These are phyloP conservation scores for Styela plicata DNA, from an alignment of 23 tunicate genomes.

Conservation along the genomic window DNA sequence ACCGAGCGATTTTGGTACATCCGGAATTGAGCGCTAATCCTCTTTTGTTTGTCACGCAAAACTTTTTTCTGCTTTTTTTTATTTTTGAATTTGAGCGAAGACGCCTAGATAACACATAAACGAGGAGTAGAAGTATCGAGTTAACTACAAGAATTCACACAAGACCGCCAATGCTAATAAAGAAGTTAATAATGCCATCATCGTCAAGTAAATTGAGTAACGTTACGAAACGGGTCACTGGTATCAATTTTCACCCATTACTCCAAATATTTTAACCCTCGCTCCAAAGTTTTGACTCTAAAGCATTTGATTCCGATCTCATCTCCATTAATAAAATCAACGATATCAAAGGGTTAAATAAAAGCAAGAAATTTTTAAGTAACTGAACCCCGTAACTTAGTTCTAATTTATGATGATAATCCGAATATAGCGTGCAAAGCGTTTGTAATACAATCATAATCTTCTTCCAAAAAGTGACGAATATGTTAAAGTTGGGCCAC, in stretches of 20 bases:
- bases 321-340: too few species aligned
- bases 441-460: neutral
- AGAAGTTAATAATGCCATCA: neutral
- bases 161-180: neutral
- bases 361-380: neutral
- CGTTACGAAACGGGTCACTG: neutral
- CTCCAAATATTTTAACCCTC: neutral
- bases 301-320: too few species aligned
- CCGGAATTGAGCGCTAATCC: neutral
- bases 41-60: neutral
- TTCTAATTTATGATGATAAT: neutral
- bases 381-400: neutral
- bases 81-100: too few species aligned
- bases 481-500: too few species aligned
- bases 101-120: too few species aligned
- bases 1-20: neutral
- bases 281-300: neutral
- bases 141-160: neutral
- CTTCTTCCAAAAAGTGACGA: too few species aligned
- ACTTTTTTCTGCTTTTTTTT: neutral
- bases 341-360: neutral
- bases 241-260: neutral
- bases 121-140: neutral
- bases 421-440: neutral
- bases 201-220: neutral